Percentiles rank a stretch among this genome's conserved stretches.
phyloP scores from a whole-genome alignment of 2,888 invertebrate genomes.

The Camponotus fellah region DNA sequence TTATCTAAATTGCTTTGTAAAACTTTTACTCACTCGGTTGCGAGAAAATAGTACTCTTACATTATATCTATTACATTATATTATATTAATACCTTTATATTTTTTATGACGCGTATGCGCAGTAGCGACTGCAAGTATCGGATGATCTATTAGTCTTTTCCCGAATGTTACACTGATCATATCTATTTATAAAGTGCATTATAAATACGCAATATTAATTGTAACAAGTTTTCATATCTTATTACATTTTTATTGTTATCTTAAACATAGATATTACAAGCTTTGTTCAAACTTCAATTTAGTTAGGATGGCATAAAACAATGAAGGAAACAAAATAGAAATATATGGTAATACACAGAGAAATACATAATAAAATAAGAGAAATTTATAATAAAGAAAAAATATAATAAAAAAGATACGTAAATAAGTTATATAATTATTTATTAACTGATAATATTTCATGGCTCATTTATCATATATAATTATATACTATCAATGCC shows the following conservation, averaged over 20 bases:
- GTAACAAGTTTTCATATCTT: neutral
- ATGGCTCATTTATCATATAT: neutral
- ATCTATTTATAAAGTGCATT: neutral
- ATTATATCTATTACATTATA: neutral
- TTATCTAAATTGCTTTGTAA: neutral
- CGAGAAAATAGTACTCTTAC: neutral
- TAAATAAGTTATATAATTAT: neutral
- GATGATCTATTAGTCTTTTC: neutral
- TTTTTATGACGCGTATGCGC: conserved; percentile 12
- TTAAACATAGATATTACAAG: neutral
- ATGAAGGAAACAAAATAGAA: neutral
- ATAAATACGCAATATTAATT: neutral
- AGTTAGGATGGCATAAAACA: neutral
- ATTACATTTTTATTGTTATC: neutral
- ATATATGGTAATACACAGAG: neutral
- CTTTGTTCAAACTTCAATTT: neutral
- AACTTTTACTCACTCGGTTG: neutral
- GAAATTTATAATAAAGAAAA: neutral
- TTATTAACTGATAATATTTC: neutral
- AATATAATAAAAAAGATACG: neutral
- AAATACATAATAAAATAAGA: too few species aligned
- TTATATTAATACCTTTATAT: neutral
- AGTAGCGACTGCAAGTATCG: neutral
- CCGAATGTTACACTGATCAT: neutral
- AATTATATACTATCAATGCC: neutral